These are phyloP conservation scores for Laticauda colubrina DNA, from an alignment of 2,113 vertebrate genomes.

Conservation along the genomic window DNA sequence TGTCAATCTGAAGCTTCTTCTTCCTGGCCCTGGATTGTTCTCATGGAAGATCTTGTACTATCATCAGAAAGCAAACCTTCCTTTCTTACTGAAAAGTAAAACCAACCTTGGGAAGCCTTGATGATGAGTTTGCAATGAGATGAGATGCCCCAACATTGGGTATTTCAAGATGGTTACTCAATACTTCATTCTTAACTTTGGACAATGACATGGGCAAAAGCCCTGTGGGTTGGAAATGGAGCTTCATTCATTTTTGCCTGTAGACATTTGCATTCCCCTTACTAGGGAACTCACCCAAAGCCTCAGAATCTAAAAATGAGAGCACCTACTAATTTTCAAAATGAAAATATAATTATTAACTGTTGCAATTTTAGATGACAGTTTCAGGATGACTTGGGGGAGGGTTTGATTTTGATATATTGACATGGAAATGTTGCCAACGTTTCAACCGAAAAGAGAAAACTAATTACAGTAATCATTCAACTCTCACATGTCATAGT, in stretches of 20 bases:
- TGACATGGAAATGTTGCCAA: neutral
- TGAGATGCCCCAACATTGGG: neutral
- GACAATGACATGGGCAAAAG: neutral
- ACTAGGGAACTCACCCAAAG: neutral
- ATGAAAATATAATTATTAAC: neutral
- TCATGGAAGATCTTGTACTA: neutral
- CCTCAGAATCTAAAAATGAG: neutral
- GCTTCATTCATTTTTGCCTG: slow-evolving; percentile 1
- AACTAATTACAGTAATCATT: neutral
- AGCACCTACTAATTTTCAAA: neutral
- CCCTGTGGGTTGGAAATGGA: neutral
- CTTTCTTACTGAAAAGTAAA: neutral
- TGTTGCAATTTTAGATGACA: neutral
- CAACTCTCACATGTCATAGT: neutral
- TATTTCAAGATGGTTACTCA: neutral
- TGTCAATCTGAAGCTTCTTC: neutral
- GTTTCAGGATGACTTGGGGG: neutral
- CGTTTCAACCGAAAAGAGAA: neutral
- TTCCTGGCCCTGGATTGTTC: neutral
- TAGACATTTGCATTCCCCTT: neutral
- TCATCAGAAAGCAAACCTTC: neutral
- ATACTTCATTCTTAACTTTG: neutral
- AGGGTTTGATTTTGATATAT: neutral
- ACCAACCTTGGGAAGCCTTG: neutral
- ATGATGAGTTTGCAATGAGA: neutral